phyloP scores from a whole-genome alignment of 2,797 vertebrate species.

The Poecilia wingei region DNA sequence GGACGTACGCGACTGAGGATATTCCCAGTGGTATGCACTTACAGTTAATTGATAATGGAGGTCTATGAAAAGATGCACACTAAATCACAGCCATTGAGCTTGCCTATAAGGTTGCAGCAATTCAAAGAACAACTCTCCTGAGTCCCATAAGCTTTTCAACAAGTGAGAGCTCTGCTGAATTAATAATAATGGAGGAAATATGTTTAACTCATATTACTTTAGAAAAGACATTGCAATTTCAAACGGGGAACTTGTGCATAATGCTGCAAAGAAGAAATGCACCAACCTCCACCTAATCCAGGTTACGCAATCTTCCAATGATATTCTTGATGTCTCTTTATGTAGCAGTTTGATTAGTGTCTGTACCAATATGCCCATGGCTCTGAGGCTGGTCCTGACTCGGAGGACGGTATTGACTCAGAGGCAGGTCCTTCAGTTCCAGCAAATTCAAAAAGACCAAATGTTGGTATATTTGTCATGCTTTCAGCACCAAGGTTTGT shows the following conservation, averaged over 20 bases:
- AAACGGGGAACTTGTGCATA: conserved; percentile 41
- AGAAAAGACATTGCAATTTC: conserved; percentile 53
- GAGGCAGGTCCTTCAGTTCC: no score
- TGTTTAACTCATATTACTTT: conserved; percentile 52
- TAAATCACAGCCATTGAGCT: conserved; percentile 72
- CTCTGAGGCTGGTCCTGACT: no score
- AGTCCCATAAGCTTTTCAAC: conserved; percentile 67
- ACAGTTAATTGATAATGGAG: conserved; percentile 78
- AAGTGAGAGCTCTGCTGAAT: conserved; percentile 62
- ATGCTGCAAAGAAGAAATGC: conserved; percentile 31
- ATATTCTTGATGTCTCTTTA: conserved; percentile 17
- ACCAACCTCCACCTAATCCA: conserved; percentile 36
- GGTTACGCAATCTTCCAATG: conserved; percentile 29
- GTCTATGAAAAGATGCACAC: conserved; percentile 77
- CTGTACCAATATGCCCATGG: conserved; percentile 14
- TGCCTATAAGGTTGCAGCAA: conserved; percentile 70
- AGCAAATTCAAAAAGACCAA: no score
- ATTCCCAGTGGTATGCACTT: conserved; percentile 74
- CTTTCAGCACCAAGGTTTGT: no score
- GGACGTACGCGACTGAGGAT: conserved; percentile 53
- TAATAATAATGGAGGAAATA: conserved; percentile 70
- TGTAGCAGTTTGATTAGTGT: conserved; percentile 39
- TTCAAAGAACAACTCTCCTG: conserved; percentile 73
- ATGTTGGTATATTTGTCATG: no score
- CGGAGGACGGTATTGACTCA: no score